Evolutionary conservation across 2,797 vertebrate genomes (phyloP).

Genomic region (Sebastes iracundus): DNA sequence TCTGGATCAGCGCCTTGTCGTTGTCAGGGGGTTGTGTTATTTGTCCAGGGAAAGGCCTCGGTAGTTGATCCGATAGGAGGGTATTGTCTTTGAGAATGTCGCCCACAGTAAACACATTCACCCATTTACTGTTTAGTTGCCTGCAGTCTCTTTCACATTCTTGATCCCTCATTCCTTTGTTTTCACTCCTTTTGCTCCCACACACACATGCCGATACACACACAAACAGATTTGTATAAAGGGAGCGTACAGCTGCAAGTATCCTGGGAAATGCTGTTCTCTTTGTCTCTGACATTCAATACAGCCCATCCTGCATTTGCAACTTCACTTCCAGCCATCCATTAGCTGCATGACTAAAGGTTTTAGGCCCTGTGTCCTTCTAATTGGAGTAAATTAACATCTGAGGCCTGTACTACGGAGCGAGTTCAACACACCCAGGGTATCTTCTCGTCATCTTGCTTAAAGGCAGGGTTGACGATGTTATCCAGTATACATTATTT

Average conservation of each 20-base stretch:
- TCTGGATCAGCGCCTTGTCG: slow-evolving; percentile 17
- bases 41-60: slow-evolving; percentile 37
- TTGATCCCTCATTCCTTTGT: slow-evolving; percentile 39
- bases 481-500: too few species aligned
- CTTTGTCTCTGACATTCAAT: slow-evolving; percentile 62
- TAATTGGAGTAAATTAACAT: background rate
- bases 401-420: background rate
- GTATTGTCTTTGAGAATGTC: slow-evolving; percentile 28
- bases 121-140: slow-evolving; percentile 7
- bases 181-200: slow-evolving; percentile 26
- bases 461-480: too few species aligned
- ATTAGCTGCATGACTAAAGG: slow-evolving; percentile 19
- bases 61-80: slow-evolving; percentile 26
- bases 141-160: slow-evolving; percentile 3
- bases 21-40: slow-evolving; percentile 11
- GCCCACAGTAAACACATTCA: slow-evolving; percentile 39
- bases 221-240: slow-evolving; percentile 23
- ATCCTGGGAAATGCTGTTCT: slow-evolving; percentile 45
- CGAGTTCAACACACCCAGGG: too few species aligned
- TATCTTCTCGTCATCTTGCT: too few species aligned
- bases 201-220: slow-evolving; percentile 19
- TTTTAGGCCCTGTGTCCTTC: slow-evolving; percentile 4
- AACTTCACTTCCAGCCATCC: slow-evolving; percentile 6
- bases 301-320: slow-evolving; percentile 34
- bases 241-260: slow-evolving; percentile 38